Evolutionary conservation across 2,888 invertebrate species (phyloP).

Genomic region (Eulithis testata): DNA sequence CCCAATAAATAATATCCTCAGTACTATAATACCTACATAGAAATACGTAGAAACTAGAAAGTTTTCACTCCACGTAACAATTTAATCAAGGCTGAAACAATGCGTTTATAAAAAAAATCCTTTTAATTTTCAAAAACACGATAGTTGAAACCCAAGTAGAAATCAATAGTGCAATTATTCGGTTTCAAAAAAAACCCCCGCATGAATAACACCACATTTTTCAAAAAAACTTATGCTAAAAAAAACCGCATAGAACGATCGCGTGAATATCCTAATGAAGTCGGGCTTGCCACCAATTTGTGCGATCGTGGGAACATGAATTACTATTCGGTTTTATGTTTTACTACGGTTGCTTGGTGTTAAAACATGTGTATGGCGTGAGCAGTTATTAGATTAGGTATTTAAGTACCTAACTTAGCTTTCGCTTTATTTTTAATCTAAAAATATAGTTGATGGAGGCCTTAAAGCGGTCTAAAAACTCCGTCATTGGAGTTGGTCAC

Average conservation of each 20-base stretch:
- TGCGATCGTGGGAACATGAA: conserved; percentile 39
- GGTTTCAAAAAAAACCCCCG: no score
- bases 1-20: conserved; percentile 1
- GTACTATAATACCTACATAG: neutral
- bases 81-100: conserved; percentile 14
- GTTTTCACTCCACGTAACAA: conserved; percentile 9
- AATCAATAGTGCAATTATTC: no score
- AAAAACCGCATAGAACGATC: conserved; percentile 4
- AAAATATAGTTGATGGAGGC: no score
- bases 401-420: no score
- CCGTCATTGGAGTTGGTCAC: no score
- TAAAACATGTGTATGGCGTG: neutral
- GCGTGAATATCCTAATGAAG: conserved; percentile 41
- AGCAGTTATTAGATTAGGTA: no score
- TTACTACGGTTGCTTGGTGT: conserved; percentile 13
- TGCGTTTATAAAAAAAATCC: conserved; percentile 16
- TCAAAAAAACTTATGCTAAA: no score
- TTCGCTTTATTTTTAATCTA: no score
- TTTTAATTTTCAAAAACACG: no score
- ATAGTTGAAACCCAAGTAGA: no score
- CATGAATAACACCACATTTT: no score
- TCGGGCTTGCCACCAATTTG: conserved; percentile 36
- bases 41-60: neutral
- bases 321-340: conserved; percentile 25
- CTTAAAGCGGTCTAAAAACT: no score